phyloP scores from a whole-genome alignment of 2,797 vertebrate genomes.

The Streptopelia turtur region DNA sequence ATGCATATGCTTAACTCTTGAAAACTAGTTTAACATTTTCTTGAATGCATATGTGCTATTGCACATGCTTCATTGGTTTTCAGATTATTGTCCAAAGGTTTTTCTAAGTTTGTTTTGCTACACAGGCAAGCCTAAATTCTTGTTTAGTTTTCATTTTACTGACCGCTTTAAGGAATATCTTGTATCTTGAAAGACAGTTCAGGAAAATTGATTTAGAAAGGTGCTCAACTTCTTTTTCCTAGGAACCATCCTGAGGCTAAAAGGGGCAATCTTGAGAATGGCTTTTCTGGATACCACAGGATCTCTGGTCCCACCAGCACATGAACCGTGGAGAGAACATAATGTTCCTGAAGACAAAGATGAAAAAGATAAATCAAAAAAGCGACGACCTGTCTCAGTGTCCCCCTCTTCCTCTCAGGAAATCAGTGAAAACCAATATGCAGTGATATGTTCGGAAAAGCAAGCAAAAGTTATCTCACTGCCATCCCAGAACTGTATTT shows the following conservation, averaged over 20 bases:
- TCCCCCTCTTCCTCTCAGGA: constrained; percentile 94
- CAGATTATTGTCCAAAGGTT: not conserved
- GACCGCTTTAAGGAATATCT: not conserved
- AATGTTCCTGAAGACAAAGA: constrained; percentile 91
- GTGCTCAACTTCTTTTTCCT: constrained; percentile 25
- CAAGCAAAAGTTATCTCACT: constrained; percentile 97
- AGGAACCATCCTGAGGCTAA: constrained; percentile 94
- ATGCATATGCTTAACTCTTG: not conserved
- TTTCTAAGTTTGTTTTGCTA: not conserved
- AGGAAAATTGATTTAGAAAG: constrained; percentile 6
- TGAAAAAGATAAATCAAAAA: constrained; percentile 90
- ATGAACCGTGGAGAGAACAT: constrained; percentile 92
- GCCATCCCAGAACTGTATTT: constrained; percentile 94
- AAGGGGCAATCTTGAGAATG: constrained; percentile 92
- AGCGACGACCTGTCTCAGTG: constrained; percentile 90
- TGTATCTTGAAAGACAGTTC: not conserved
- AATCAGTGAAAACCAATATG: constrained; percentile 93
- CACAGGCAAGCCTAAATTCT: not conserved
- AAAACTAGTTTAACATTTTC: not conserved
- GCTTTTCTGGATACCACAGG: constrained; percentile 92
- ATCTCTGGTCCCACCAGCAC: constrained; percentile 85
- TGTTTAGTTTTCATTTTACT: not conserved
- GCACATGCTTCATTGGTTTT: not conserved
- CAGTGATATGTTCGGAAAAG: constrained; percentile 98
- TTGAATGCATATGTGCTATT: not conserved